These are phyloP conservation scores for Colostygia pectinataria DNA, from an alignment of 2,888 invertebrate species.

Conservation along the genomic window DNA sequence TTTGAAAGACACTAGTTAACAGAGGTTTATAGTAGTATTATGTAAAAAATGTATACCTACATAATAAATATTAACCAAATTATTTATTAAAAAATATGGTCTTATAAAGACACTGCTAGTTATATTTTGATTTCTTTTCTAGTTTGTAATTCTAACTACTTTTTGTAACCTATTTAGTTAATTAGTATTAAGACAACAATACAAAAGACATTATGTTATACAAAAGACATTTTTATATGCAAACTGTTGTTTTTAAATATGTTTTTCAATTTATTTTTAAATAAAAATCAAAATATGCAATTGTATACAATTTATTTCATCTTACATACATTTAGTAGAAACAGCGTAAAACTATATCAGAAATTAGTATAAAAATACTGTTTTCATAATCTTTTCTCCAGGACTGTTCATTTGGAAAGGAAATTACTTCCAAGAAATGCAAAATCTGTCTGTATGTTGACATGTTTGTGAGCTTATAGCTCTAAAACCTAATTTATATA, in stretches of 20 bases:
- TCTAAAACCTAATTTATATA: background rate
- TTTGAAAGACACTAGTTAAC: no score
- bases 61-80: no score
- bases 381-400: conserved; percentile 45
- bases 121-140: no score
- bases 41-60: no score
- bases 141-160: no score
- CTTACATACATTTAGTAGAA: conserved; percentile 73
- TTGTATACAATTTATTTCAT: conserved; percentile 79
- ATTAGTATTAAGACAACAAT: conserved; percentile 12
- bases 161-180: no score
- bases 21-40: no score
- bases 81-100: no score
- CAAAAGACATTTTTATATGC: conserved; percentile 25
- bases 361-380: conserved; percentile 81
- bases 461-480: conserved; percentile 8
- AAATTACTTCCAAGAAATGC: conserved; percentile 20
- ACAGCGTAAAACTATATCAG: conserved; percentile 66
- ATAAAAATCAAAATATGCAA: conserved; percentile 51
- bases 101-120: no score
- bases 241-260: conserved; percentile 1
- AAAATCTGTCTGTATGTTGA: background rate
- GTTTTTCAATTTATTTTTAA: conserved; percentile 19
- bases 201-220: conserved; percentile 28
- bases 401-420: conserved; percentile 41